A percentile compares a stretch with the other conserved stretches of the same genome.
phyloP scores from a whole-genome alignment of 2,797 vertebrate species.

The Mallotus villosus region DNA sequence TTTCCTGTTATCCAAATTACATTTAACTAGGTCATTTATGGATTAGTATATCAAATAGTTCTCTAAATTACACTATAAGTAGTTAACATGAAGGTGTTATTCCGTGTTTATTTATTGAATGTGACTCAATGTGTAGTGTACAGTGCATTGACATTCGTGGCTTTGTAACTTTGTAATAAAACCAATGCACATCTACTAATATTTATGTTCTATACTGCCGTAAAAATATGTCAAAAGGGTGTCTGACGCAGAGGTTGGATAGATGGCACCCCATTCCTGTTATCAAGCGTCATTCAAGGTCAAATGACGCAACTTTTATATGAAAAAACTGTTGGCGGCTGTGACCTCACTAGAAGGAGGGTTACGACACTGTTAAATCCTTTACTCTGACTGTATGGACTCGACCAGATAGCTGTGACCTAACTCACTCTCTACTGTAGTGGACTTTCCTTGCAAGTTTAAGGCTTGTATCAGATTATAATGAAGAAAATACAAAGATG shows the following conservation, averaged over 20 bases:
- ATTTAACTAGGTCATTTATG: conserved; percentile 50
- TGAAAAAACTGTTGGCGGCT: conserved; percentile 49
- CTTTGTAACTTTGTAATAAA: neutral
- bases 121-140: neutral
- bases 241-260: neutral
- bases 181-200: neutral
- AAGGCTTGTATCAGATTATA: conserved; percentile 51
- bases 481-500: conserved; percentile 33
- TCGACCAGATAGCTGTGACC: conserved; percentile 56
- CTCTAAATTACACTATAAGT: conserved; percentile 36
- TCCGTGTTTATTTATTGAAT: conserved; percentile 9
- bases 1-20: conserved; percentile 60
- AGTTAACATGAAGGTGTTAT: neutral
- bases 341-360: conserved; percentile 53
- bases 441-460: conserved; percentile 44
- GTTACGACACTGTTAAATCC: conserved; percentile 43
- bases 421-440: conserved; percentile 40
- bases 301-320: conserved; percentile 30
- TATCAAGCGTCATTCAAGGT: neutral
- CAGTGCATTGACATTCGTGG: neutral
- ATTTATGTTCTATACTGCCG: neutral
- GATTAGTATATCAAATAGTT: conserved; percentile 49
- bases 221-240: neutral
- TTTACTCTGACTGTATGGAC: conserved; percentile 33
- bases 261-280: neutral